Percentiles rank a stretch among this genome's conserved stretches.
These are phyloP conservation scores for Tetrax tetrax DNA, from an alignment of 2,113 vertebrate genomes.

Conservation along the genomic window DNA sequence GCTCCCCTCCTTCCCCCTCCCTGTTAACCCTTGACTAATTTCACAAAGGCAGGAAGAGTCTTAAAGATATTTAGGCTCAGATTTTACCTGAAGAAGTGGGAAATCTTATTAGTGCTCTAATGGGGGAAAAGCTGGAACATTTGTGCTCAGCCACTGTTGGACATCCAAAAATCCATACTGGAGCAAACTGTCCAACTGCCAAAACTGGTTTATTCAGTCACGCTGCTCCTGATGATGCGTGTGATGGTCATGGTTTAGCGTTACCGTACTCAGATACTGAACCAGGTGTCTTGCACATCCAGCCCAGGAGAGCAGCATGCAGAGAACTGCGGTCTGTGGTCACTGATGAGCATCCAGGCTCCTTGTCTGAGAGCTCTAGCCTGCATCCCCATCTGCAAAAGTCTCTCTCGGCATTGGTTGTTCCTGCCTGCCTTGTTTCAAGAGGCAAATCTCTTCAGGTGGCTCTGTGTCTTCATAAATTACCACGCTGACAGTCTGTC, in stretches of 20 bases:
- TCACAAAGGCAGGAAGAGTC: not conserved
- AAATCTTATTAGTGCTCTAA: not conserved
- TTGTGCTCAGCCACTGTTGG: not conserved
- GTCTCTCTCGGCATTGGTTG: not conserved
- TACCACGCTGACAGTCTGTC: not conserved
- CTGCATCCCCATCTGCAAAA: not conserved
- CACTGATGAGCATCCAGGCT: not conserved
- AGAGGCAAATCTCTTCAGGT: not conserved
- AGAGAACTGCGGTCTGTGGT: accelerated
- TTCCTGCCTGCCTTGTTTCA: not conserved
- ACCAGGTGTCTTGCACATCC: not conserved
- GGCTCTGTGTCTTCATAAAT: not conserved
- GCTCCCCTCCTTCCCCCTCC: not conserved
- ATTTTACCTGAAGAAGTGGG: not conserved
- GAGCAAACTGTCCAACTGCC: accelerated
- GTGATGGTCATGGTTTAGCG: not conserved
- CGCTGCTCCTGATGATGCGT: accelerated
- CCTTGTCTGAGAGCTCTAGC: accelerated
- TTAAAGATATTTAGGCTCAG: not conserved
- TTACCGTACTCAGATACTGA: accelerated
- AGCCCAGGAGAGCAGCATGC: accelerated
- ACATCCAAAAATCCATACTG: not conserved
- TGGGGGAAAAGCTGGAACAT: not conserved
- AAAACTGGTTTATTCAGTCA: not conserved
- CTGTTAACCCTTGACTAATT: not conserved